phyloP scores from a whole-genome alignment of 2,888 invertebrate genomes.

The Tholera decimalis region DNA sequence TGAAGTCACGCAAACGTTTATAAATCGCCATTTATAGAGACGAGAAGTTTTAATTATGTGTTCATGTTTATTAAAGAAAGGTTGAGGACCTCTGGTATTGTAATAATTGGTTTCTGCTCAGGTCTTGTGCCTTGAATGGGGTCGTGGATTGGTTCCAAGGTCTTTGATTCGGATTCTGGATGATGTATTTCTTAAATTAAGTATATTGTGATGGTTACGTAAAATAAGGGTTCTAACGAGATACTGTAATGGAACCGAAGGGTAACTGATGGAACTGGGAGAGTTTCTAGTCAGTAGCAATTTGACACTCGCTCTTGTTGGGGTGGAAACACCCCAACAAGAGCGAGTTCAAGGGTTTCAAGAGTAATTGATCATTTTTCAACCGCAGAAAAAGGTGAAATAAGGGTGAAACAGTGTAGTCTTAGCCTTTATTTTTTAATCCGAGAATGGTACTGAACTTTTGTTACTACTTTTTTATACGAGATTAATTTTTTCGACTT shows the following conservation, averaged over 20 bases:
- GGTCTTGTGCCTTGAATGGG: conserved; percentile 21
- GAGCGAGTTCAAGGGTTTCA: too few relatives aligned
- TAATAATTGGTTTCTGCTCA: conserved; percentile 50
- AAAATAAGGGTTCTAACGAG: too few relatives aligned
- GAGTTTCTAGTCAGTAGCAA: too few relatives aligned
- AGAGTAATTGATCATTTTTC: too few relatives aligned
- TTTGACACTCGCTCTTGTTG: too few relatives aligned
- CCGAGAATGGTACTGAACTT: background rate
- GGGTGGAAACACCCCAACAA: too few relatives aligned
- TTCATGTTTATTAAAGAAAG: conserved; percentile 65
- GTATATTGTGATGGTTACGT: background rate
- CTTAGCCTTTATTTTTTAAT: background rate
- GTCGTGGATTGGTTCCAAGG: conserved; percentile 32
- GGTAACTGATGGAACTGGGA: too few relatives aligned
- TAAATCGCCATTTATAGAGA: conserved; percentile 61
- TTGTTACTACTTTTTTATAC: background rate
- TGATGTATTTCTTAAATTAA: background rate
- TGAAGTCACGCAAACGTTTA: conserved; percentile 67
- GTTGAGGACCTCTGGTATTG: conserved; percentile 55
- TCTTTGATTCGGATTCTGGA: conserved; percentile 7
- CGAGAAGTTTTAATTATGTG: conserved; percentile 63
- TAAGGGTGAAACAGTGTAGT: background rate
- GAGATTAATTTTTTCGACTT: too few relatives aligned
- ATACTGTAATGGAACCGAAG: too few relatives aligned
- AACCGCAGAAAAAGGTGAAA: too few relatives aligned